Evolutionary conservation across 2,797 vertebrate species (phyloP), one percentile per base, ranked within the genome.

Genomic region (Poeciliopsis infans): DNA sequence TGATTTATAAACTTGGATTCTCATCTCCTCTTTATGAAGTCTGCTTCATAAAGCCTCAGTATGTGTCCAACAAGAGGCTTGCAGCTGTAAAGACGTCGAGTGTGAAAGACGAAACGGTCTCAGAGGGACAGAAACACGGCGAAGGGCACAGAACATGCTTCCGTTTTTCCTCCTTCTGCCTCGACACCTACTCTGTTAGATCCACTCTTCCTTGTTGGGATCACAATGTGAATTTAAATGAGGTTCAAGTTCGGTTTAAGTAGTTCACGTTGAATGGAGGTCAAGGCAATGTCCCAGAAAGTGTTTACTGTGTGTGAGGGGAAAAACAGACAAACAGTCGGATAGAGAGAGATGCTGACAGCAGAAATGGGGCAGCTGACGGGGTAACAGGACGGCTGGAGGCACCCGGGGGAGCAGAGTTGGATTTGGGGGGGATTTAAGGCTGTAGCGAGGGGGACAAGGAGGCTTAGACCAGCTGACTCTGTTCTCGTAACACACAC

Each of bases 381-480:
- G 68, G 85, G 70, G 77, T 70, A 77, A 79, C 74, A 77, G 85
- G 84, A 81, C 83, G 87, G 84, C 88, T 84, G 83, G 75, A 90
- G 87, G 91, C 86, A 88, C 86, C 87, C 80, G 64, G 79, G 88
- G 80, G 77, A 74, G 85, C 81, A 78, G 82, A 83, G 84, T 84
- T 89, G 90, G 91, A 94, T 94, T 92, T 93, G 72, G 70, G 86
- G 91, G 88, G 90, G 89, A 85, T 94, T 92, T 95, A 85, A 92
- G 86, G 77, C 84, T 88, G 75, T 88, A 72, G 90, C 86, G 87
- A 81, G 88, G 85, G 57, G 79, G 87, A 91, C 75, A 74, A 76
- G 80, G 76, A 83, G 86, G 91, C 91, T 93, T 92, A 93, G 83
- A 61, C 88, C 92, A 94, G 91, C 91, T 93, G 93, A 93, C 89